These are phyloP conservation scores for Malurus leucopterus DNA, from an alignment of 2,797 vertebrate genomes.

Conservation along the genomic window DNA sequence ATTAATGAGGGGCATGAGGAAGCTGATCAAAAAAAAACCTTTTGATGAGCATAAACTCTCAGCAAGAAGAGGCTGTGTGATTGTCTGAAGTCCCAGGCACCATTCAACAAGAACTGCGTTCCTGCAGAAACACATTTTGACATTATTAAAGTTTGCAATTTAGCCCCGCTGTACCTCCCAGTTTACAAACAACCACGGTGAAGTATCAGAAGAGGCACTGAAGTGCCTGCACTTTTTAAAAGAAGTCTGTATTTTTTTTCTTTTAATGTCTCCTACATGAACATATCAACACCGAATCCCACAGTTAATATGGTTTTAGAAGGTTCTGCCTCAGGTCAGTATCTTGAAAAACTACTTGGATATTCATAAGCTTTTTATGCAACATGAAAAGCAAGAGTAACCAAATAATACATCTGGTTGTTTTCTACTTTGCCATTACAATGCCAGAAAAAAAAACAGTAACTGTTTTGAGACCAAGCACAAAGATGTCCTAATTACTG, in stretches of 20 bases:
- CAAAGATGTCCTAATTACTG: constrained; percentile 58
- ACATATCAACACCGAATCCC: neutral
- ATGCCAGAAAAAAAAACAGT: neutral
- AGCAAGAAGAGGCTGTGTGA: neutral
- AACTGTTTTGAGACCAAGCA: constrained; percentile 41
- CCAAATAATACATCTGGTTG: neutral
- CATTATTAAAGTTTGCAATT: neutral
- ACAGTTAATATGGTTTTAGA: neutral
- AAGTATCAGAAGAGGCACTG: neutral
- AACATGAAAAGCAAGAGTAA: constrained; percentile 5
- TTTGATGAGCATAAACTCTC: neutral
- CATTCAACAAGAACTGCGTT: accelerated
- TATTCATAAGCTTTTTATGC: constrained; percentile 25
- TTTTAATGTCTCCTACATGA: neutral
- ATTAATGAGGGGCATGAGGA: neutral
- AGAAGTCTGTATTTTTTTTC: neutral
- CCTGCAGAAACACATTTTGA: neutral
- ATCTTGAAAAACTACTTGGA: neutral
- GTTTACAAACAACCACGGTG: neutral
- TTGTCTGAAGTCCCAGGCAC: neutral
- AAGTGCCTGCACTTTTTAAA: neutral
- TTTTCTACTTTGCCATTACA: neutral
- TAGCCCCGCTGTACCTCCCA: neutral
- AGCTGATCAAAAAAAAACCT: neutral
- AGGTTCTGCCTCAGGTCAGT: neutral